Base-by-base conservation (phyloP, 2,797 vertebrate genomes). In the Holocentrus rufus region DNA sequence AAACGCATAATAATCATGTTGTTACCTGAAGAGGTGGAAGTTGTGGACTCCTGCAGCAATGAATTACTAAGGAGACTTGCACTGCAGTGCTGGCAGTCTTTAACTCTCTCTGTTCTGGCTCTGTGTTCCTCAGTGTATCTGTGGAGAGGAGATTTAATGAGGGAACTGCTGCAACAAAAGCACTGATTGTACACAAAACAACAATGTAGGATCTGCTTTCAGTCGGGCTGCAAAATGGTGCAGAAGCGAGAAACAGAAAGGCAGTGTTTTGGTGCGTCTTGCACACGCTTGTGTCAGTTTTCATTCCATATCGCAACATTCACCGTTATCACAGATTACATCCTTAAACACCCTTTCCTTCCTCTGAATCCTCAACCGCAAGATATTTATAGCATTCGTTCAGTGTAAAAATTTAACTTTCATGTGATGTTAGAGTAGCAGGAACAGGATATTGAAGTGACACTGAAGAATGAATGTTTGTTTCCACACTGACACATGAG, bases 21-120 rank as follows among this genome's bases (percentile, higher is more conserved):
- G 42, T 88, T 88, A 94, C 92, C 90, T 80, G 89, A 66, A 46
- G 78, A 30, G 22, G 79, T 59, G 62, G 80, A 62, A 36, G n/a
- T n/a, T n/a, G 74, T 25, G 18, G 88, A 83, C 22, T 79, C 80
- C 66, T 56, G 89, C 74, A 84, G 77, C 64, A 27, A 46, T 20
- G 83, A 79, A 65, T 88, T 84, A 44, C 71, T 80, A 17, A 14
- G 76, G 42, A 74, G 54, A 3, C 79, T 65, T 27, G 71, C 50
- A n/a, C 65, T 75, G 69, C 91, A 87, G 46, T 84, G 80, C 57
- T 74, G 82, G 80, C 89, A 90, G 68, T 74, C 65, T 66, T 76
- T 78, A 36, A 39, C 30, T n/a, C 52, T 80, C 44, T 75, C 76
- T 42, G 47, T 47, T 53, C 50, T 74, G 58, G 31, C 31, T 78